A percentile compares a stretch with the other conserved stretches of the same genome.
These are phyloP conservation scores for Nycticebus coucang DNA, from an alignment of 2,113 vertebrate species.

Conservation along the genomic window DNA sequence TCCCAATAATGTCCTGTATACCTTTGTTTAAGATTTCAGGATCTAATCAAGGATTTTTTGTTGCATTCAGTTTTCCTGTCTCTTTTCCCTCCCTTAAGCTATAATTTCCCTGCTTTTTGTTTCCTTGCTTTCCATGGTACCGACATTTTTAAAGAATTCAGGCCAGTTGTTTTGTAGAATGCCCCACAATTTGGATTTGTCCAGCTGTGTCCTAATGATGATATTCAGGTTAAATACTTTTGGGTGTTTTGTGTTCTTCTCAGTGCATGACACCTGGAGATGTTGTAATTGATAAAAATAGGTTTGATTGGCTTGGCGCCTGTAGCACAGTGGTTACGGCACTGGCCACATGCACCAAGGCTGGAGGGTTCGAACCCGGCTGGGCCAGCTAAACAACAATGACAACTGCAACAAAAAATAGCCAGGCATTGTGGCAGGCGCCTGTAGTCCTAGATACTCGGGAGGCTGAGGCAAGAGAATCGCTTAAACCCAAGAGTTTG, in stretches of 20 bases:
- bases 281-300: neutral
- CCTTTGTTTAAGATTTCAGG: neutral
- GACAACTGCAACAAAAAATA: too few species aligned
- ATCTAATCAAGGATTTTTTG: neutral
- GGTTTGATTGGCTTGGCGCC: neutral
- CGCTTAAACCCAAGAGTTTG: too few species aligned
- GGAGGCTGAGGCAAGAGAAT: too few species aligned
- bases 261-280: neutral
- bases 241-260: neutral
- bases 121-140: neutral
- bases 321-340: too few species aligned
- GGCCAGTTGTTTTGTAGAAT: neutral
- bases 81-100: neutral
- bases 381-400: too few species aligned
- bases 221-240: constrained; percentile 25
- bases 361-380: too few species aligned
- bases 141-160: neutral
- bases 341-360: too few species aligned
- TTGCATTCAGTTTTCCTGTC: neutral
- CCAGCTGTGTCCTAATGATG: neutral
- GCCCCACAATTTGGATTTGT: neutral
- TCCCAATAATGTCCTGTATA: neutral
- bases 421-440: too few species aligned
- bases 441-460: too few species aligned
- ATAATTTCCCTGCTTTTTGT: neutral